Conservation (phyloP, 2,888 invertebrate genomes). For the Drosophila longiperda region DNA sequence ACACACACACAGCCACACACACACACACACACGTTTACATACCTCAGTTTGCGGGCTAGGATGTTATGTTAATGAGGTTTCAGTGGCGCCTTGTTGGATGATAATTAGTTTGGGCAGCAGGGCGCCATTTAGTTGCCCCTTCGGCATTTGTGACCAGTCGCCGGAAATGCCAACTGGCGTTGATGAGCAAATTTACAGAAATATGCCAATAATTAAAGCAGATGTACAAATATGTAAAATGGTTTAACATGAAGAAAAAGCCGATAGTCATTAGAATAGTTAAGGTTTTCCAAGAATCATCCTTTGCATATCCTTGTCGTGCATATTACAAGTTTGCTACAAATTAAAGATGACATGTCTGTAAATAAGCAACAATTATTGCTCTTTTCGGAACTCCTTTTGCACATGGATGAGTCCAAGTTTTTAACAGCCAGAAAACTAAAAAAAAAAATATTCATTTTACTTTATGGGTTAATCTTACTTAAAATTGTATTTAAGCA, state of each 20-base stretch:
- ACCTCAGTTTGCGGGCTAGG: constrained; percentile 18
- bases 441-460: background rate
- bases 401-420: background rate
- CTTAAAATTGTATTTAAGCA: constrained; percentile 7
- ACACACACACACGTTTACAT: constrained; percentile 9
- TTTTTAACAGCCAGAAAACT: background rate
- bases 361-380: background rate
- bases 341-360: background rate
- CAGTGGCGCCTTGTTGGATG: constrained; percentile 58
- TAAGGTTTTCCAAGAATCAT: background rate
- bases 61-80: constrained; percentile 75
- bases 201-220: constrained; percentile 41
- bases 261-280: background rate
- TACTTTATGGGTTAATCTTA: background rate
- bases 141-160: constrained; percentile 29
- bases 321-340: background rate
- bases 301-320: background rate
- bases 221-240: constrained; percentile 11
- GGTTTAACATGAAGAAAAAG: background rate
- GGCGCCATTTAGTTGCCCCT: constrained; percentile 23
- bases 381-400: background rate
- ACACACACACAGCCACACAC: constrained; percentile 24
- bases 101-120: constrained; percentile 70
- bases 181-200: constrained; percentile 36
- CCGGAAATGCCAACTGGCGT: constrained; percentile 23